phyloP scores from a whole-genome alignment of 2,888 invertebrate species.

The Spodoptera exigua region DNA sequence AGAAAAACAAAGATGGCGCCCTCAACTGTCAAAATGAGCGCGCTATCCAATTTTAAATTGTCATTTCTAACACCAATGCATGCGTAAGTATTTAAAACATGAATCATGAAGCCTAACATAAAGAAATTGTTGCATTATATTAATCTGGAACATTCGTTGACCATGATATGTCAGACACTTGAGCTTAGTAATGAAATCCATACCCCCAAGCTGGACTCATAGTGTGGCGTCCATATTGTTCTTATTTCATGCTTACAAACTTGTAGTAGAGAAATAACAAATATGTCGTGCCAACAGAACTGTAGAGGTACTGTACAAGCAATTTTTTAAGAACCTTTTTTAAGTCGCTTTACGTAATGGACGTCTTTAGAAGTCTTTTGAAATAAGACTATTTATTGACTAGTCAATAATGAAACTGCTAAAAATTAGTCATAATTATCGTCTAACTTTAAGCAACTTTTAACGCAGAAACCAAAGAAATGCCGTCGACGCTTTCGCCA shows the following conservation, averaged over 20 bases:
- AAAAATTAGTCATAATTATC: too few relatives aligned
- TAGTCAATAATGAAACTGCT: too few relatives aligned
- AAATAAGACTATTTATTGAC: too few relatives aligned
- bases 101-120: slow-evolving; percentile 2
- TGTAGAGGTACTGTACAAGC: not conserved
- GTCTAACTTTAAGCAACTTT: too few relatives aligned
- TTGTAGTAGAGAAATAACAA: not conserved
- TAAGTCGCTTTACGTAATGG: too few relatives aligned
- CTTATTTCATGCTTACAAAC: slow-evolving; percentile 2
- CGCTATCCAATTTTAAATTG: too few relatives aligned
- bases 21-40: too few relatives aligned
- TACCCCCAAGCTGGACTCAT: slow-evolving; percentile 25
- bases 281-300: slow-evolving; percentile 6
- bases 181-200: slow-evolving; percentile 50
- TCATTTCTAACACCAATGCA: too few relatives aligned
- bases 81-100: not conserved
- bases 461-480: not conserved
- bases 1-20: too few relatives aligned
- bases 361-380: too few relatives aligned
- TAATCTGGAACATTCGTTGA: slow-evolving; percentile 24
- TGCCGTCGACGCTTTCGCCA: too few relatives aligned
- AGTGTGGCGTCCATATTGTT: slow-evolving; percentile 47
- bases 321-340: too few relatives aligned
- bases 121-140: slow-evolving; percentile 34
- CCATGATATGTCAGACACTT: slow-evolving; percentile 46